These are phyloP conservation scores for Aphis gossypii DNA, from an alignment of 1,140 invertebrate species.

Conservation along the genomic window DNA sequence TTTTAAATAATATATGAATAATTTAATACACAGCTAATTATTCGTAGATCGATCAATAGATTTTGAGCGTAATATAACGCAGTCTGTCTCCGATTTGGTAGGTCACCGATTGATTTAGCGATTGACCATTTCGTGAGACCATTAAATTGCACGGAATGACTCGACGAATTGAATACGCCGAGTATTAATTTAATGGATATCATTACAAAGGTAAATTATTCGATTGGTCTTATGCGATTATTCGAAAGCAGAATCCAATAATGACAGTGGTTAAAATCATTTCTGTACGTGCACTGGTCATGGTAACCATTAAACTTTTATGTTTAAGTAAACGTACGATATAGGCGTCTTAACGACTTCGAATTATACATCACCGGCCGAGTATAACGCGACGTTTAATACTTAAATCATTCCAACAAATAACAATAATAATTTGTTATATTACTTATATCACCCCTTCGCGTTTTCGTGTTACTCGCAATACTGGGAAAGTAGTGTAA, in stretches of 20 bases:
- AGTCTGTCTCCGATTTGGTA: not conserved
- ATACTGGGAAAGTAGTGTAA: not conserved
- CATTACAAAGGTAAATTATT: slow-evolving; percentile 7
- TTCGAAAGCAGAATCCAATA: not conserved
- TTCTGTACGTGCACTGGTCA: not conserved
- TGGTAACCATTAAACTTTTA: not conserved
- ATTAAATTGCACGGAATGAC: not conserved
- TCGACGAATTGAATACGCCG: not conserved
- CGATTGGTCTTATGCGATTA: not conserved
- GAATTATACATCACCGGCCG: not conserved
- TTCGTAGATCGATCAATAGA: not conserved
- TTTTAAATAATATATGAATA: not conserved
- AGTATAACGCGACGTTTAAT: not conserved
- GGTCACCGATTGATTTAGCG: not conserved
- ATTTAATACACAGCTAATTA: not conserved
- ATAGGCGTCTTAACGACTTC: not conserved
- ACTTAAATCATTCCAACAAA: not conserved
- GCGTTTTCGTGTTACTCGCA: not conserved
- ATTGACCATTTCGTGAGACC: not conserved
- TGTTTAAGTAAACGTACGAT: not conserved
- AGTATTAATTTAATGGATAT: slow-evolving; percentile 1
- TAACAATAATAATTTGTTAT: slow-evolving; percentile 5
- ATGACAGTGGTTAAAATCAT: slow-evolving; percentile 9
- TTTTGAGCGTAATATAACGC: not conserved
- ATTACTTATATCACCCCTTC: not conserved